These are phyloP conservation scores for Pseudois nayaur DNA, from an alignment of 2,113 vertebrate genomes.

Conservation along the genomic window DNA sequence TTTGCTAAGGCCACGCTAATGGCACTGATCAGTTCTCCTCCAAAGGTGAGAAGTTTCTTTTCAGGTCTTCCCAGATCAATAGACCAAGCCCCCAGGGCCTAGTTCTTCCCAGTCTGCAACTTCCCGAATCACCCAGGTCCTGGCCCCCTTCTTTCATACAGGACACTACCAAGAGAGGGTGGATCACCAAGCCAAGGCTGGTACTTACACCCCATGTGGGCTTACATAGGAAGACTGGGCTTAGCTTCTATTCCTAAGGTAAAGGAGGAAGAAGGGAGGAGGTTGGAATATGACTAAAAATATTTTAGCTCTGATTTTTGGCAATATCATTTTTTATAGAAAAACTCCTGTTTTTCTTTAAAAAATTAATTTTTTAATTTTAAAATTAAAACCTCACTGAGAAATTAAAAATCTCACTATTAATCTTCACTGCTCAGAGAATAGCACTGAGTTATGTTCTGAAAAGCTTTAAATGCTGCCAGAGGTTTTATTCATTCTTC, in stretches of 20 bases:
- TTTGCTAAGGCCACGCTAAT: neutral
- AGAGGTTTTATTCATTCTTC: neutral
- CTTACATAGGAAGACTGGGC: neutral
- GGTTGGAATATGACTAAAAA: neutral
- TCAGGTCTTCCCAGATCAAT: neutral
- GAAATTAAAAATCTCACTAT: neutral
- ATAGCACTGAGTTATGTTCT: neutral
- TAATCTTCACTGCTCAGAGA: neutral
- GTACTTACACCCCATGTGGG: neutral
- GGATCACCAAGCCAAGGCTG: neutral
- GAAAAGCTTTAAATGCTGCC: neutral
- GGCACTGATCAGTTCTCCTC: neutral
- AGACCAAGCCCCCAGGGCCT: neutral
- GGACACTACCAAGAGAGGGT: neutral
- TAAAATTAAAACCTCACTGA: neutral
- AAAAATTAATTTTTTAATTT: neutral
- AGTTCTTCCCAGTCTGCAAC: neutral
- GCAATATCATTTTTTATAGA: neutral
- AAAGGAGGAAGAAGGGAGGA: neutral
- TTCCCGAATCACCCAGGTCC: neutral
- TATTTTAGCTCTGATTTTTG: slow-evolving; percentile 38
- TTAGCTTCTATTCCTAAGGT: slow-evolving; percentile 25
- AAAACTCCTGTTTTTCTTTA: neutral
- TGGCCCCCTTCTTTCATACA: neutral
- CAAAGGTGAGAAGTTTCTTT: neutral